Percentiles rank a stretch among this genome's conserved stretches.
These are phyloP conservation scores for Ceyx cyanopectus DNA, from an alignment of 2,113 vertebrate species.

Conservation along the genomic window DNA sequence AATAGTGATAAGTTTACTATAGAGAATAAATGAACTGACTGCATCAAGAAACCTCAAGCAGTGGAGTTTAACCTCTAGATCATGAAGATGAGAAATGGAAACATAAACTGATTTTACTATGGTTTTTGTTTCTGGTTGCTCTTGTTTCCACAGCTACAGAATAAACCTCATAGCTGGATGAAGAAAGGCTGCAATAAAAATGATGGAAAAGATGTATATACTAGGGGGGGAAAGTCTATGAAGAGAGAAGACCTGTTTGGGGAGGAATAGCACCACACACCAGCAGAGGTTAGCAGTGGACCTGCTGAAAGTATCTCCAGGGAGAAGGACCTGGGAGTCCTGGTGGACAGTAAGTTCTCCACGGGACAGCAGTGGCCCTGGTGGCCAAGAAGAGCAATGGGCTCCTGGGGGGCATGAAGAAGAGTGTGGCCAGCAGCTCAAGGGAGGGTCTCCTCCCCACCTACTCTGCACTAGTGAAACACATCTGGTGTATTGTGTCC, in stretches of 20 bases:
- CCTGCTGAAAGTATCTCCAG: no score
- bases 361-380: no score
- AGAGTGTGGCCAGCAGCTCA: no score
- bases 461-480: no score
- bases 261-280: no score
- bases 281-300: no score
- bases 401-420: no score
- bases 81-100: slow-evolving; percentile 14
- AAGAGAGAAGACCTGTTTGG: background rate
- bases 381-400: no score
- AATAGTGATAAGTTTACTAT: background rate
- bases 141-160: background rate
- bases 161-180: background rate
- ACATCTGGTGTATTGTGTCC: no score
- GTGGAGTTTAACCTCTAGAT: background rate
- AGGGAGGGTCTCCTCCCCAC: no score
- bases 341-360: no score
- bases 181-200: background rate
- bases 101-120: background rate
- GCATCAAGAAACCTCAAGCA: background rate
- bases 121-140: background rate
- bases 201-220: background rate
- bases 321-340: no score
- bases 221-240: background rate
- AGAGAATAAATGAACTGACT: background rate